These are phyloP conservation scores for Drosophila equinoxialis DNA, from an alignment of 1,140 invertebrate genomes.

Conservation along the genomic window DNA sequence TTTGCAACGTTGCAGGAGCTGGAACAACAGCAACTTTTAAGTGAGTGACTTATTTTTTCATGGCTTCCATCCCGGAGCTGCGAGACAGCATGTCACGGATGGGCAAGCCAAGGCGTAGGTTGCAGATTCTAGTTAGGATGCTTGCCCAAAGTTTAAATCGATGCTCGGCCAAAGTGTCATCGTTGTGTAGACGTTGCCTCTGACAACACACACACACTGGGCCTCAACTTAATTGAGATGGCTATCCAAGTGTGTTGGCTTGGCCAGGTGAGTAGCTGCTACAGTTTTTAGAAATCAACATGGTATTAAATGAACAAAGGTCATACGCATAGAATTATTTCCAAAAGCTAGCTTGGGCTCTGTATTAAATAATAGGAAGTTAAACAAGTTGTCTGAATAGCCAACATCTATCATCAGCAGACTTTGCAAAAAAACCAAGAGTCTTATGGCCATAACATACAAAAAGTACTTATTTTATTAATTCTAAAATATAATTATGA, in stretches of 20 bases:
- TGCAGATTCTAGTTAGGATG: conserved; percentile 23
- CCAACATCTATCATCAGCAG: too few relatives aligned
- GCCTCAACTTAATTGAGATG: conserved; percentile 63
- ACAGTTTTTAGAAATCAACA: background rate
- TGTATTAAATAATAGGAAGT: too few relatives aligned
- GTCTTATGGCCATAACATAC: too few relatives aligned
- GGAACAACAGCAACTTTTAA: conserved; percentile 62
- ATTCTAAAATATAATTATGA: too few relatives aligned
- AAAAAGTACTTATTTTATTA: too few relatives aligned
- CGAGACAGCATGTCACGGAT: conserved; percentile 35
- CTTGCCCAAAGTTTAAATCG: conserved; percentile 57
- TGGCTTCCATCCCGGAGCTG: conserved; percentile 11
- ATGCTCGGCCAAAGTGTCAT: conserved; percentile 62
- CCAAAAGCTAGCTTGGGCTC: too few relatives aligned
- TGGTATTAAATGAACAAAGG: too few relatives aligned
- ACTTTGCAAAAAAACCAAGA: too few relatives aligned
- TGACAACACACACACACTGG: conserved; percentile 63
- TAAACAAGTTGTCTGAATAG: too few relatives aligned
- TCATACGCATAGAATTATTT: too few relatives aligned
- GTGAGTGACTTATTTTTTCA: conserved; percentile 79
- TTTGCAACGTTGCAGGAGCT: conserved; percentile 71
- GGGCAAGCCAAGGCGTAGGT: conserved; percentile 20
- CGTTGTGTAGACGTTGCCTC: conserved; percentile 44
- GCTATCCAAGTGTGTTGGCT: conserved; percentile 6
- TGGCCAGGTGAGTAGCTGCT: background rate